Conservation (phyloP, 2,113 vertebrate species). For the Tonatia bakeri region DNA sequence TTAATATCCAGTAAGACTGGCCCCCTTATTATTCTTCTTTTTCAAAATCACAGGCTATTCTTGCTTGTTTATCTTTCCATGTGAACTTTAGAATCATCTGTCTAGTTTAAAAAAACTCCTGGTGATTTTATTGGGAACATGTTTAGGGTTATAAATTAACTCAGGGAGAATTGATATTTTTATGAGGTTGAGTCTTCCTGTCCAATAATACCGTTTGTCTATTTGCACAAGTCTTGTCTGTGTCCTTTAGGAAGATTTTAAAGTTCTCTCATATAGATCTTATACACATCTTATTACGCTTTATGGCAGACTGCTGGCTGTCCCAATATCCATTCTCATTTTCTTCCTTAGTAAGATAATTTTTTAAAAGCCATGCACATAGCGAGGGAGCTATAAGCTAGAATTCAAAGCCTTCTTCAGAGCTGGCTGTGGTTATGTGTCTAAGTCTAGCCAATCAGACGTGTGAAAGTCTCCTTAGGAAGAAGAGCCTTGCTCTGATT, state of each 20-base stretch:
- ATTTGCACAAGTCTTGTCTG: not conserved
- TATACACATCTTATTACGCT: not conserved
- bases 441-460: not conserved
- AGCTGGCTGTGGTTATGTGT: not conserved
- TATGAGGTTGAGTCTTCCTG: slow-evolving; percentile 38
- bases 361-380: not conserved
- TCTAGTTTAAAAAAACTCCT: not conserved
- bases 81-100: slow-evolving; percentile 56
- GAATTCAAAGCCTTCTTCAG: not conserved
- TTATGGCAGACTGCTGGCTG: not conserved
- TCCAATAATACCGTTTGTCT: slow-evolving; percentile 20
- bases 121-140: slow-evolving; percentile 58
- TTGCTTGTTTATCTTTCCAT: slow-evolving; percentile 55
- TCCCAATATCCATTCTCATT: not conserved
- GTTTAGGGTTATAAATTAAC: slow-evolving; percentile 67
- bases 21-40: not conserved
- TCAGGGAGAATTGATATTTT: slow-evolving; percentile 47
- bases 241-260: not conserved
- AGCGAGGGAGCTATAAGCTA: not conserved
- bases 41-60: slow-evolving; percentile 35
- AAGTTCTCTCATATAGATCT: not conserved
- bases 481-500: not conserved
- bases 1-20: not conserved
- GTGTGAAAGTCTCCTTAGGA: not conserved
- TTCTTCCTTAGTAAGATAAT: slow-evolving; percentile 8